Evolutionary conservation across 2,888 invertebrate species (phyloP).

Genomic region (Isoperla grammatica): DNA sequence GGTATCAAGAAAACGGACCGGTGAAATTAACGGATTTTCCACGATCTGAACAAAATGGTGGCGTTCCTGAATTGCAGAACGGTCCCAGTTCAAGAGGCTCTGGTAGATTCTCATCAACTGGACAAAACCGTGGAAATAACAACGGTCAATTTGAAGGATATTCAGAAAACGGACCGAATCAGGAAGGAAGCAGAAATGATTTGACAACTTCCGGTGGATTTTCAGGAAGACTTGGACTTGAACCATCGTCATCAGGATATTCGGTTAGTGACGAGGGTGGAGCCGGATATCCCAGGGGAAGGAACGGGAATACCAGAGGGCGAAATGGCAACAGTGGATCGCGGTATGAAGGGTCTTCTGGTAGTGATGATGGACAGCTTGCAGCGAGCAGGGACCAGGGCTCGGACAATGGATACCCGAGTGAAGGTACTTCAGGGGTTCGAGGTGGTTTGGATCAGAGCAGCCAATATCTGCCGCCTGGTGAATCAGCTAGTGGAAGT

Average conservation of each 20-base stretch:
- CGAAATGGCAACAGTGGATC: not conserved
- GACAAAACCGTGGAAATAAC: not conserved
- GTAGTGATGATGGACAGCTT: too few species aligned
- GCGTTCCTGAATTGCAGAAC: not conserved
- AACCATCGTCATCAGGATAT: too few species aligned
- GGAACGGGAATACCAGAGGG: not conserved
- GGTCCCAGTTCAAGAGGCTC: not conserved
- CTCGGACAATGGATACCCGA: too few species aligned
- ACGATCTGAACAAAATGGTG: not conserved
- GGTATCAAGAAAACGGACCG: not conserved
- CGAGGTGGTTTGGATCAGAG: too few species aligned
- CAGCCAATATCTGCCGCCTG: slow-evolving; percentile 19
- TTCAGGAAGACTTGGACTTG: too few species aligned
- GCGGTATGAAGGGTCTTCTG: too few species aligned
- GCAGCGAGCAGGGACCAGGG: too few species aligned
- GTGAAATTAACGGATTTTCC: not conserved
- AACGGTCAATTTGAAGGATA: not conserved
- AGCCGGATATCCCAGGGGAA: not conserved
- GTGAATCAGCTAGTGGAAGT: not conserved
- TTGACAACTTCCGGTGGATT: too few species aligned
- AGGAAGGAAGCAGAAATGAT: too few species aligned
- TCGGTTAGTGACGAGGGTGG: not conserved
- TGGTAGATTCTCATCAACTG: not conserved
- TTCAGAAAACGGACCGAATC: slow-evolving; percentile 2
- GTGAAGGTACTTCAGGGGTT: too few species aligned